Evolutionary conservation across 2,113 vertebrate species (phyloP), one percentile per base, ranked within the genome.

Genomic region (Oostethus manadensis): DNA sequence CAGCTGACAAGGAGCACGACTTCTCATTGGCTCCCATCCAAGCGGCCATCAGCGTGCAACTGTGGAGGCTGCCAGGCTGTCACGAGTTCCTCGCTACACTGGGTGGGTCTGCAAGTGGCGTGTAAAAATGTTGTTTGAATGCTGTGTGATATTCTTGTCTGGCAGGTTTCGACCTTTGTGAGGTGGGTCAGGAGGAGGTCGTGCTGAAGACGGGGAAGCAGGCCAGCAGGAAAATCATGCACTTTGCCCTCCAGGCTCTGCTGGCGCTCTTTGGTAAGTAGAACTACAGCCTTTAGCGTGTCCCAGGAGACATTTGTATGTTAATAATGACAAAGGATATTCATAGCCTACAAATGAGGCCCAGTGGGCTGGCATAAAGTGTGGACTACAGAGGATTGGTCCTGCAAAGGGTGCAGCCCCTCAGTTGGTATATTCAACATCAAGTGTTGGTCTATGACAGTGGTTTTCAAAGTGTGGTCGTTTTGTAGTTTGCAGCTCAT

Each of bases 161-260:
- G 17, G 42, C 73, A 98, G 96, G 96, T 17, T 98, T 98, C 77
- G 96, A 98, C 53, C 92, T 98, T 35, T 98, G 96, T 71, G 94
- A 98, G 82, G 96, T 98, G 4, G 96, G 96, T 49, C 94, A 95
- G 82, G 95, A 98, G 77, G 95, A 98, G 61, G 96, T 98, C 6
- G 89, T 94, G 73, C 82, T 98, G 83, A 98, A 97, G 83, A 98
- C 96, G 0, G 95, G 96, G 49, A 98, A 98, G 68, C 96, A 96
- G 81, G 95, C 96, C 48, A 93, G 88, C 55, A 87, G 93, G 17
- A 90, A 94, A 55, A 92, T 88, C 53, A 88, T 97, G 92, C 94
- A 96, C 77, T 98, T 95, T 62, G 95, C 95, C 0, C 91, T 98
- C 1, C 94, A 97, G 80, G 89, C 95, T n/a, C 88, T 98, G 61